A percentile compares a stretch with the other conserved stretches of the same genome.
phyloP scores from a whole-genome alignment of 1,140 invertebrate species.

The Neomicropteryx cornuta region DNA sequence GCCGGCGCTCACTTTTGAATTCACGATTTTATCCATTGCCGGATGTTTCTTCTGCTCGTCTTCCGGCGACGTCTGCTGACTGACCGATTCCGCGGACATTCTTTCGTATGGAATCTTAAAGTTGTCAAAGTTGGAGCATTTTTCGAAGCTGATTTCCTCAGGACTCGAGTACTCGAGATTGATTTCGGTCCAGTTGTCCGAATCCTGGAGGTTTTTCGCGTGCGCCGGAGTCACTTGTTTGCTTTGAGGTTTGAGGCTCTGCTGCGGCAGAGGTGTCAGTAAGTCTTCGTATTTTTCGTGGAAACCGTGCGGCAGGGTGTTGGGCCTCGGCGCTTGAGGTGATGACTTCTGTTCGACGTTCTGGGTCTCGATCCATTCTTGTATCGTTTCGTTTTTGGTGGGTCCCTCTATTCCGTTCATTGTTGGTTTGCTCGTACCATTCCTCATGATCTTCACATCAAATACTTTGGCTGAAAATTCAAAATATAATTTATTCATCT shows the following conservation, averaged over 20 bases:
- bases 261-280: conserved; percentile 8
- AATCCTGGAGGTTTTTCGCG: conserved; percentile 18
- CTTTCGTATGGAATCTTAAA: conserved; percentile 15
- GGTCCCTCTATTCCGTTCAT: not conserved
- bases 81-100: conserved; percentile 11
- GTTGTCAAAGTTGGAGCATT: conserved; percentile 24
- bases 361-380: conserved; percentile 8
- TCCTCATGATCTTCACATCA: too few relatives aligned
- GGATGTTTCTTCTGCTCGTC: not conserved
- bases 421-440: too few relatives aligned
- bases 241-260: not conserved
- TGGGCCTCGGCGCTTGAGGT: conserved; percentile 8
- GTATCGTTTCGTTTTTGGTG: not conserved
- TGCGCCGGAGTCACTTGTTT: conserved; percentile 7
- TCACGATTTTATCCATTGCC: not conserved
- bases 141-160: conserved; percentile 39
- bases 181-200: conserved; percentile 44
- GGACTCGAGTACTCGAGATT: conserved; percentile 41
- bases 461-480: too few relatives aligned
- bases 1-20: conserved; percentile 22
- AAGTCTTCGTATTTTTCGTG: conserved; percentile 15
- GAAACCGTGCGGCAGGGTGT: conserved; percentile 15
- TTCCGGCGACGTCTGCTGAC: conserved; percentile 21
- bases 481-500: too few relatives aligned
- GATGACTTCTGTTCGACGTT: conserved; percentile 10